Evolutionary conservation across 1,140 invertebrate species (phyloP).

Genomic region (Sarcophaga peregrina): DNA sequence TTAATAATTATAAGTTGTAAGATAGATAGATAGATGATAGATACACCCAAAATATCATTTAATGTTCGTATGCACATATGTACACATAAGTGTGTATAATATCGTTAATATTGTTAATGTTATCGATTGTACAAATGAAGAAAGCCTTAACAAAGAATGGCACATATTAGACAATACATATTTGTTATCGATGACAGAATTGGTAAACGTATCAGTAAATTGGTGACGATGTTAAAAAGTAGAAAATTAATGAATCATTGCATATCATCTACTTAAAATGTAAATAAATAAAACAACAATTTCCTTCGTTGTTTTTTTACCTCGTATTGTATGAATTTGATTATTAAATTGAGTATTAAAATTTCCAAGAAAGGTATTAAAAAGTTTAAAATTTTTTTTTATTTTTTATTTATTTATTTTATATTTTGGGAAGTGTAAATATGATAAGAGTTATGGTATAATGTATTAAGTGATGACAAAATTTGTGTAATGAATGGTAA

Average conservation of each 20-base stretch:
- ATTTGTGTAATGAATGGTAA: too few species aligned
- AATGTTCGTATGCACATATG: too few species aligned
- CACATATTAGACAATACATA: background rate
- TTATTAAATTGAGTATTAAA: background rate
- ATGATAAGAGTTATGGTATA: background rate
- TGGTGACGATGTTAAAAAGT: background rate
- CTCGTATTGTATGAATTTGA: background rate
- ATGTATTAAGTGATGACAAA: too few species aligned
- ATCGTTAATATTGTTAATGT: too few species aligned
- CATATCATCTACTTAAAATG: background rate
- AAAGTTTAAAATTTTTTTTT: background rate
- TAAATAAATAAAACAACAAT: background rate
- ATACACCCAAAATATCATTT: too few species aligned
- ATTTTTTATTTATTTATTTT: background rate
- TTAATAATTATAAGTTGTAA: too few species aligned
- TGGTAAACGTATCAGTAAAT: background rate
- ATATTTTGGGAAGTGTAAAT: slow-evolving; percentile 18
- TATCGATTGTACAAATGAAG: background rate
- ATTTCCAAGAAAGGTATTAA: slow-evolving; percentile 22
- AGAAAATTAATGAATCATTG: background rate
- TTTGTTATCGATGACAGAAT: background rate
- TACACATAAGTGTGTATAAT: too few species aligned
- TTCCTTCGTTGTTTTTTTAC: background rate
- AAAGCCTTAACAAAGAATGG: background rate
- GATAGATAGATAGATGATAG: too few species aligned